Evolutionary conservation across 2,888 invertebrate genomes (phyloP).

Genomic region (Microdon myrmicae): DNA sequence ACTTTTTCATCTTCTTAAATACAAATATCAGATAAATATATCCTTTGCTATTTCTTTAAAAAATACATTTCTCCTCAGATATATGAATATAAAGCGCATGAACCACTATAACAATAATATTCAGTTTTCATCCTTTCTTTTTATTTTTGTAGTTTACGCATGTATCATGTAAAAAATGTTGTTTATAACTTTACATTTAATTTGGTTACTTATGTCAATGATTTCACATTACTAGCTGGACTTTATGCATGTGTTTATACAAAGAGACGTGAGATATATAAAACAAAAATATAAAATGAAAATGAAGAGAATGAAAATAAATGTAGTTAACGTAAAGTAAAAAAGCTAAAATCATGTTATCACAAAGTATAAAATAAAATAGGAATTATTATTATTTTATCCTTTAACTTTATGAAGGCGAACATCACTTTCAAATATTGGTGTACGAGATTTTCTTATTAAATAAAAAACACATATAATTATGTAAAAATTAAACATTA

Average conservation of each 20-base stretch:
- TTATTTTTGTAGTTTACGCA: slow-evolving; percentile 14
- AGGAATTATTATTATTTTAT: slow-evolving; percentile 11
- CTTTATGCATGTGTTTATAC: slow-evolving; percentile 59
- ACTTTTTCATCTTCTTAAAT: too few species aligned
- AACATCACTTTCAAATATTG: slow-evolving; percentile 3
- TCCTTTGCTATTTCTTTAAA: too few species aligned
- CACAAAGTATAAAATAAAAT: slow-evolving; percentile 41
- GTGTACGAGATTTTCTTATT: slow-evolving; percentile 4
- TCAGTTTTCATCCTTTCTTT: slow-evolving; percentile 27
- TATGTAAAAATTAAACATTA: neutral
- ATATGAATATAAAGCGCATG: too few species aligned
- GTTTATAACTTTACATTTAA: slow-evolving; percentile 7
- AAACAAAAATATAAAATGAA: slow-evolving; percentile 8
- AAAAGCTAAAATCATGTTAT: slow-evolving; percentile 54
- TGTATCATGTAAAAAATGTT: slow-evolving; percentile 5
- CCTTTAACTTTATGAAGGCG: slow-evolving; percentile 29
- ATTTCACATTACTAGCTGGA: slow-evolving; percentile 59
- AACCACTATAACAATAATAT: too few species aligned
- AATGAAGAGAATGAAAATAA: slow-evolving; percentile 53
- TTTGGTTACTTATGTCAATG: slow-evolving; percentile 41
- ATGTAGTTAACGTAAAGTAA: slow-evolving; percentile 59
- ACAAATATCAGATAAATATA: too few species aligned
- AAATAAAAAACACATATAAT: neutral
- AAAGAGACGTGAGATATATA: slow-evolving; percentile 49
- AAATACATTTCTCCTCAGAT: too few species aligned